Evolutionary conservation across 2,888 invertebrate species (phyloP).

Genomic region (Morpho helenor): DNA sequence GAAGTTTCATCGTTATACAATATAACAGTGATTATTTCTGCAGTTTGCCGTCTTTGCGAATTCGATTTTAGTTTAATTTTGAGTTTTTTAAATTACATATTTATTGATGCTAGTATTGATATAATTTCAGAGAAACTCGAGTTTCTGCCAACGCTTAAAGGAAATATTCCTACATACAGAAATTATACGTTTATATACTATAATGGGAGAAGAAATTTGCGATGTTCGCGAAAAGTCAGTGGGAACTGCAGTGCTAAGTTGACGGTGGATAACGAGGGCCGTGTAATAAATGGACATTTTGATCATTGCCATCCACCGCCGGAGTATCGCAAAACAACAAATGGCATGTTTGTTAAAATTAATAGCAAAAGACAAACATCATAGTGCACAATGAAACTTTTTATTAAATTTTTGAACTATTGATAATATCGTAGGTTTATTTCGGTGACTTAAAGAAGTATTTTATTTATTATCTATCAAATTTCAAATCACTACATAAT

Average conservation of each 20-base stretch:
- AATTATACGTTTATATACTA: slow-evolving; percentile 29
- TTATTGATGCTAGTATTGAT: background rate
- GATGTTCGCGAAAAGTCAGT: slow-evolving; percentile 31
- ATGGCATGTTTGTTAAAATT: slow-evolving; percentile 17
- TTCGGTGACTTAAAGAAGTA: too few species aligned
- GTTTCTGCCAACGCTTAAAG: slow-evolving; percentile 5
- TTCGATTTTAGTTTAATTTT: too few species aligned
- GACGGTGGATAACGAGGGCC: slow-evolving; percentile 24
- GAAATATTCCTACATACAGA: slow-evolving; percentile 20
- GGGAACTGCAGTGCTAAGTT: slow-evolving; percentile 29
- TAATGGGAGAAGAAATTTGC: slow-evolving; percentile 23
- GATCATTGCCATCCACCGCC: slow-evolving; percentile 31
- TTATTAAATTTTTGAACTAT: too few species aligned
- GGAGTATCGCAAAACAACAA: slow-evolving; percentile 8
- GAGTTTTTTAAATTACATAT: too few species aligned
- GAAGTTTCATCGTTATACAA: too few species aligned
- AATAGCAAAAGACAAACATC: background rate
- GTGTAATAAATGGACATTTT: slow-evolving; percentile 18
- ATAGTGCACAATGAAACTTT: too few species aligned
- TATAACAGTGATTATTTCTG: too few species aligned
- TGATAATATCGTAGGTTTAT: too few species aligned
- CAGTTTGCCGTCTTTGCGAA: too few species aligned
- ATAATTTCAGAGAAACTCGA: slow-evolving; percentile 3
- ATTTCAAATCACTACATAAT: too few species aligned
- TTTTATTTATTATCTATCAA: too few species aligned